Percentiles rank a stretch among this genome's conserved stretches.
phyloP scores from a whole-genome alignment of 2,888 invertebrate species.

The Druceiella hillmani region DNA sequence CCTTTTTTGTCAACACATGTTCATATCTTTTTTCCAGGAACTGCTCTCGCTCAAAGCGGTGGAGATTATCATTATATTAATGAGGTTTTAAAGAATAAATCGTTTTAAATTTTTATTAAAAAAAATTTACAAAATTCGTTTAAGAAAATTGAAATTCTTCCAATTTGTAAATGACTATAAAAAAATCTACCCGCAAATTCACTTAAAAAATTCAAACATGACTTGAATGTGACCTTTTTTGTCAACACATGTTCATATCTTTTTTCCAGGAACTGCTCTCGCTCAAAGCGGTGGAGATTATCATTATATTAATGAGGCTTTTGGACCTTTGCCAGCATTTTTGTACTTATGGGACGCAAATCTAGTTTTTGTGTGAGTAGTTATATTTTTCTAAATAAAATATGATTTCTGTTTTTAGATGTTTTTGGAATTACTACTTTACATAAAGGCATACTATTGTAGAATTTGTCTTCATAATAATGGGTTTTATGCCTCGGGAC shows the following conservation, averaged over 20 bases:
- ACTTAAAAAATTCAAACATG: no score
- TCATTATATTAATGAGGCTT: conserved; percentile 91
- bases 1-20: no score
- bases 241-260: no score
- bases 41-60: conserved; percentile 85
- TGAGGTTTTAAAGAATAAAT: no score
- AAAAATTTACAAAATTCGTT: no score
- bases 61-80: conserved; percentile 97
- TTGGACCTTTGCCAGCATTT: conserved; percentile 87
- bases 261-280: conserved; percentile 60
- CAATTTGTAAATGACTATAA: no score
- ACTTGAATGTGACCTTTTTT: no score
- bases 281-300: conserved; percentile 96
- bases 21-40: conserved; percentile 49
- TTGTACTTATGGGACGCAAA: conserved; percentile 97
- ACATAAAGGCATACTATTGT: conserved; percentile 3
- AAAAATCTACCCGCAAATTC: no score
- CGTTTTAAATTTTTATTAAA: no score
- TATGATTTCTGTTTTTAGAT: conserved; percentile 4
- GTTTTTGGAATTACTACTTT: conserved; percentile 3
- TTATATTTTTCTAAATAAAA: conserved; percentile 3
- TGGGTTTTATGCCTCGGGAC: no score
- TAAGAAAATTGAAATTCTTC: no score
- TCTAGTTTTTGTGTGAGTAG: conserved; percentile 88
- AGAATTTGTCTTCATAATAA: not conserved